Base-by-base conservation (phyloP, 2,113 vertebrate species). In the Catharus bicknelli region DNA sequence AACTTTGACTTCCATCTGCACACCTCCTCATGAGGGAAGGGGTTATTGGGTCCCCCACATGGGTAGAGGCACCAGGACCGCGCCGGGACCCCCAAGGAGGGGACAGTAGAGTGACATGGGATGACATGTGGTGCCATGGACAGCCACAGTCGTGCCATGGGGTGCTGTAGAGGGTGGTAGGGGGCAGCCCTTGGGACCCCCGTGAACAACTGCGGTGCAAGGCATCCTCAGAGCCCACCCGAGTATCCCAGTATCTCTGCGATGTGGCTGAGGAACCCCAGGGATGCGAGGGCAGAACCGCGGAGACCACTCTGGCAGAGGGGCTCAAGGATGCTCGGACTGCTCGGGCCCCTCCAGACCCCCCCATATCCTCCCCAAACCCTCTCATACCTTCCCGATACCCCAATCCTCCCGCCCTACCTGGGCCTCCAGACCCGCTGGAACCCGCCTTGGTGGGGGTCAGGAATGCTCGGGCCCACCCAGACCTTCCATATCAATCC, bases 401-500 rank as follows among this genome's bases (percentile, higher is more conserved):
- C 20, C 25, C 10, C 16, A 40, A 19, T 30, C 29, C 19, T 58
- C 8, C 30, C 16, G 16, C 34, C 30, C 20, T 34, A 6, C 34
- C 34, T 9, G 34, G 51, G 12, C 30, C 34, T 58, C 34, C 30
- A 42, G 61, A 25, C 29, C 50, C 19, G 6, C 42, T 48, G 51
- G 36, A n/a, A 25, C 16, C 16, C 12, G 9, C 2, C 8, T 29
- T 13, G 30, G 55, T 11, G 55, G 30, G 30, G 30, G 9, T 34
- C 30, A 42, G 54, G 45, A 54, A 4, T n/a, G 38, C 27, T 38
- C 32, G 32, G 64, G 4, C 7, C 11, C 18, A n/a, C 23, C 34
- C 17, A 5, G 17, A 12, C 6, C 10, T 32, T 2, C 25, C 20
- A 1, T 16, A 17, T 21, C 21, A 1, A 17, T 7, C 25, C 25